phyloP scores from a whole-genome alignment of 2,113 vertebrate genomes.

The Vidua macroura region DNA sequence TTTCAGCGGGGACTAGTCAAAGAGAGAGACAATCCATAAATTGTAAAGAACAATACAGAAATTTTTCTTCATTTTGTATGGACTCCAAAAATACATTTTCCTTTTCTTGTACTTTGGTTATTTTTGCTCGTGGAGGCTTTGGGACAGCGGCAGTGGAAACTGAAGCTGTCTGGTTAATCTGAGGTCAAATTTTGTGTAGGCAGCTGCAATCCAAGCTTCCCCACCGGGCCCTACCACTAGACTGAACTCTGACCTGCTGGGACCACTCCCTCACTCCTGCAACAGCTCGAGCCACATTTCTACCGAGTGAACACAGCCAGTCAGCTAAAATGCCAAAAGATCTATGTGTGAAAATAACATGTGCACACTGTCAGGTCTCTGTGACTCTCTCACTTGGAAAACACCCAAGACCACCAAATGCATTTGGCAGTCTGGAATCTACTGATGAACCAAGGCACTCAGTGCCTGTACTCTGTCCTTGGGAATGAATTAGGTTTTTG shows the following conservation, averaged over 20 bases:
- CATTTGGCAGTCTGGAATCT: constrained; percentile 56
- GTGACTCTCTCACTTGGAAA: constrained; percentile 45
- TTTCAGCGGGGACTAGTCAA: constrained; percentile 28
- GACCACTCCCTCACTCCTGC: constrained; percentile 15
- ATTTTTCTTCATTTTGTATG: constrained; percentile 39
- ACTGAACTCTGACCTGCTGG: not conserved
- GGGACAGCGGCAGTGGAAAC: constrained; percentile 49
- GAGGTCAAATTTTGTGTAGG: constrained; percentile 30
- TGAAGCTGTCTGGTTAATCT: constrained; percentile 55
- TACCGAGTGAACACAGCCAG: constrained; percentile 21
- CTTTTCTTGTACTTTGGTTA: constrained; percentile 25
- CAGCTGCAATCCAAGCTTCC: constrained; percentile 26
- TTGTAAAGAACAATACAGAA: not conserved
- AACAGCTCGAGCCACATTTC: not conserved
- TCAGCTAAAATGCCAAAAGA: constrained; percentile 34
- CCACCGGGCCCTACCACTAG: constrained; percentile 45
- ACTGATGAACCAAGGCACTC: constrained; percentile 58
- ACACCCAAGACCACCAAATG: constrained; percentile 71
- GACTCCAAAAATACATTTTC: constrained; percentile 19
- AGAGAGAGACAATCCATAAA: constrained; percentile 6
- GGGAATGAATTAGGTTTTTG: not conserved
- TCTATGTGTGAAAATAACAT: constrained; percentile 55
- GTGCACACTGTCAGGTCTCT: constrained; percentile 27
- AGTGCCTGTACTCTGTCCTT: constrained; percentile 14
- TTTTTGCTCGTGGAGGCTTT: constrained; percentile 5